Base-by-base conservation (phyloP, 2,888 invertebrate species). In the Agrotis segetum region DNA sequence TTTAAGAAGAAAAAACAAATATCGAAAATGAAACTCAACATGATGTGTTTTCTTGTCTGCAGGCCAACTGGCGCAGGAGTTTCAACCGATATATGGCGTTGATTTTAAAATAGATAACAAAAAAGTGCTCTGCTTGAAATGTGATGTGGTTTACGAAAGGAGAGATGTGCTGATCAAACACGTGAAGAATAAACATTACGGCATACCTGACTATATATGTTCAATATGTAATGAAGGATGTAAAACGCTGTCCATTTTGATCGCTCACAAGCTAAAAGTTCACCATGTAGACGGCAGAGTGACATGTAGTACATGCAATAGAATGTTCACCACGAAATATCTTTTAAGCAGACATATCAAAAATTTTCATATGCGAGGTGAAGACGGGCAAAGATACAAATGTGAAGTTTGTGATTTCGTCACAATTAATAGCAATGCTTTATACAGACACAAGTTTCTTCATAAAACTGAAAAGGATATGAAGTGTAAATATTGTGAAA, bases 401-500 rank as follows among this genome's bases (percentile, higher is more conserved):
- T 95, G 95, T 47, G 88, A 91, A 2, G 81, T 86, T 3, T 95
- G 95, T 62, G 94, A 95, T 0, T 95, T 91, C 64, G 94, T 93
- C 46, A 89, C 92, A 0, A 94, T 92, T 50, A 92, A 92, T 52
- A 85, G 89, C 49, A 89, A 89, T 46, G 84, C 88, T 46, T 77
- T 95, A 85, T 90, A 92, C 67, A 95, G 92, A 55, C 95, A 95
- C n/a, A 93, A 92, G 71, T 90, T 91, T n/a, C 93, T 90, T 29
- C 96, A 96, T 62, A 94, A 91, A 64, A 92, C 93, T 0, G 92
- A 90, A 0, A 96, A 94, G 70, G 93, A 96, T 29, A 90, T 90
- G 65, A 93, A 95, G 19, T 96, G 96, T 71, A 88, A 86, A 68
- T 95, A 91, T 65, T 96, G 96, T 79, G 89, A 87, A 71, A 96